These are phyloP conservation scores for Momotus momota DNA, from an alignment of 2,797 vertebrate genomes.

Conservation along the genomic window DNA sequence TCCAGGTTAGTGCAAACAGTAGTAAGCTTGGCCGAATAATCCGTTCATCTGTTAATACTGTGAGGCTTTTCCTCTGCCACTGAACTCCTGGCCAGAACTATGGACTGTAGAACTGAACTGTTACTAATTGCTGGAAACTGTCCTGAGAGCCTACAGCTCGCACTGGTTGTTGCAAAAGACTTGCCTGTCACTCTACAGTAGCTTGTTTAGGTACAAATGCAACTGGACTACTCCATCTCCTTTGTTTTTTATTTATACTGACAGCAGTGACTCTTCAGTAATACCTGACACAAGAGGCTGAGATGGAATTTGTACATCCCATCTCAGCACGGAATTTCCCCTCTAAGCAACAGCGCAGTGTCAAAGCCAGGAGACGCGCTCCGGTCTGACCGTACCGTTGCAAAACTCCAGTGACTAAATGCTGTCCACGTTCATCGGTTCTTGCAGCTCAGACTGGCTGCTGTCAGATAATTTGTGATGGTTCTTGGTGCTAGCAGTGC, in stretches of 20 bases:
- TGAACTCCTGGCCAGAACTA: neutral
- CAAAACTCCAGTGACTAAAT: neutral
- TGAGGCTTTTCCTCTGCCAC: neutral
- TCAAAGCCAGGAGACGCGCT: neutral
- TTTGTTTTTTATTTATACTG: neutral
- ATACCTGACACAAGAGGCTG: neutral
- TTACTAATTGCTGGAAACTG: neutral
- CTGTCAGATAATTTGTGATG: neutral
- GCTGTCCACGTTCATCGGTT: neutral
- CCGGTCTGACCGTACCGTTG: neutral
- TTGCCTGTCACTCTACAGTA: neutral
- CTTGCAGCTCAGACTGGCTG: neutral
- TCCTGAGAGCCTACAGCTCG: neutral
- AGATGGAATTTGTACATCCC: neutral
- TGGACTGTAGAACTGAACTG: neutral
- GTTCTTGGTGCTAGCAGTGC: neutral
- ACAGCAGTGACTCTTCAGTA: neutral
- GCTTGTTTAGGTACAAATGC: neutral
- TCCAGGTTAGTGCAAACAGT: neutral
- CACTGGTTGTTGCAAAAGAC: neutral
- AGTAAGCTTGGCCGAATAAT: neutral
- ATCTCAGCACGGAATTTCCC: neutral
- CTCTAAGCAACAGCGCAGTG: neutral
- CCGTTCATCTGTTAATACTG: neutral
- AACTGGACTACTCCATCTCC: neutral